Percentiles rank a stretch among this genome's conserved stretches.
Conservation (phyloP, 2,113 vertebrate genomes). For the Ranitomeya variabilis region DNA sequence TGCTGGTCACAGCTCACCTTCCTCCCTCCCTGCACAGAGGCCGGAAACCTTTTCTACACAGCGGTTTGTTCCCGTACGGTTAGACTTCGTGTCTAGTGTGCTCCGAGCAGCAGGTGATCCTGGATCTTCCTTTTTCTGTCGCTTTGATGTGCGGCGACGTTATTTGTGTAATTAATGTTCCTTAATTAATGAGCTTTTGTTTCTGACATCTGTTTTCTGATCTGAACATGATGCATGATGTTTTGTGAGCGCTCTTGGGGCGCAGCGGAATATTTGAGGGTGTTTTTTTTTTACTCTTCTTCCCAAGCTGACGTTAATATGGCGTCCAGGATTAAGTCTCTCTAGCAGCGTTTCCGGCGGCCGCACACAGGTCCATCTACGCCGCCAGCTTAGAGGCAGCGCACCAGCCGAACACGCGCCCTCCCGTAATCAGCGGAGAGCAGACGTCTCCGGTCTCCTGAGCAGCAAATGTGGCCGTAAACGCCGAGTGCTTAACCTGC, state of each 20-base stretch:
- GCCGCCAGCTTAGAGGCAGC: neutral
- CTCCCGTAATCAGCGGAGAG: slow-evolving; percentile 1
- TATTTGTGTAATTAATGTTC: neutral
- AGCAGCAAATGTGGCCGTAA: neutral
- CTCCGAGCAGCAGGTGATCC: neutral
- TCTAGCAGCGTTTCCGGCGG: neutral
- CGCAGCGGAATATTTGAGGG: neutral
- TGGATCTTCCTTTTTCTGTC: neutral
- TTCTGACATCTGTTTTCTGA: slow-evolving; percentile 18
- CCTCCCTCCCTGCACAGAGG: too few species aligned
- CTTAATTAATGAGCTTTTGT: slow-evolving; percentile 9
- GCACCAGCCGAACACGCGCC: neutral
- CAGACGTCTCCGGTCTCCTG: neutral
- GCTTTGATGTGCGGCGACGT: neutral
- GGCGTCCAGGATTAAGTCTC: neutral
- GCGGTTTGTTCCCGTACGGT: neutral
- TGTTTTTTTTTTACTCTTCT: neutral
- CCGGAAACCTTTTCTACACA: too few species aligned
- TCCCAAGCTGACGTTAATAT: neutral
- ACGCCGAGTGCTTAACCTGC: neutral
- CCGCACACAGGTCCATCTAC: neutral
- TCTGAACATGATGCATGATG: neutral
- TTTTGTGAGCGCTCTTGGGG: neutral
- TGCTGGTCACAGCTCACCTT: too few species aligned
- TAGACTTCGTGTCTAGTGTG: neutral